Evolutionary conservation across 1,140 invertebrate species (phyloP).

Genomic region (Saccostrea cuccullata): DNA sequence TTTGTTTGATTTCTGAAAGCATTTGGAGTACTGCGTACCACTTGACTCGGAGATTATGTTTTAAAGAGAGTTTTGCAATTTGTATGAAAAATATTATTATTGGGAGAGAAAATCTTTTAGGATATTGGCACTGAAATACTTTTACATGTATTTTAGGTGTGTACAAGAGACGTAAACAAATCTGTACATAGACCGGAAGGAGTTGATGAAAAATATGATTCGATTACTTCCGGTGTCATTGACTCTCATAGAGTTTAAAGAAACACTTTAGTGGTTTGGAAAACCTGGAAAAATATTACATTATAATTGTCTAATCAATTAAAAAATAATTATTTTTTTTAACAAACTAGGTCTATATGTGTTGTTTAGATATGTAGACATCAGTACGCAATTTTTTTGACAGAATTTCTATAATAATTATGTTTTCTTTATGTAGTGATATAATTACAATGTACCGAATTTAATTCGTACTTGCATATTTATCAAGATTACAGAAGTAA

Average conservation of each 20-base stretch:
- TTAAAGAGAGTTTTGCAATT: not conserved
- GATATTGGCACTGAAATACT: not conserved
- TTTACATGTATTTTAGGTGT: not conserved
- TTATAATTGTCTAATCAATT: too few species aligned
- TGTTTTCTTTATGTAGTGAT: too few species aligned
- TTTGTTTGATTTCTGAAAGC: slow-evolving; percentile 34
- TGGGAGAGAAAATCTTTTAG: not conserved
- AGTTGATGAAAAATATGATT: not conserved
- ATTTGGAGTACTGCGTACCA: not conserved
- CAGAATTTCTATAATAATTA: too few species aligned
- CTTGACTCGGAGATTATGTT: not conserved
- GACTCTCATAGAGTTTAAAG: too few species aligned
- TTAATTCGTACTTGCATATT: not conserved
- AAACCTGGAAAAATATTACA: too few species aligned
- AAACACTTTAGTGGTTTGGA: too few species aligned
- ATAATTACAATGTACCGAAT: too few species aligned
- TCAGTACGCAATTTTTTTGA: too few species aligned
- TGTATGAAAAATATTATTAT: not conserved
- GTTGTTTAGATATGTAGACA: too few species aligned
- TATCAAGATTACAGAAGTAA: not conserved
- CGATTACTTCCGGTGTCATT: not conserved
- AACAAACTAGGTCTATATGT: too few species aligned
- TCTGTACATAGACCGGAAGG: not conserved
- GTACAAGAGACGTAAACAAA: not conserved
- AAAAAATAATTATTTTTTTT: too few species aligned